A percentile compares a stretch with the other conserved stretches of the same genome.
These are phyloP conservation scores for Sycophila sp. DNA, from an alignment of 1,140 invertebrate species.

Conservation along the genomic window DNA sequence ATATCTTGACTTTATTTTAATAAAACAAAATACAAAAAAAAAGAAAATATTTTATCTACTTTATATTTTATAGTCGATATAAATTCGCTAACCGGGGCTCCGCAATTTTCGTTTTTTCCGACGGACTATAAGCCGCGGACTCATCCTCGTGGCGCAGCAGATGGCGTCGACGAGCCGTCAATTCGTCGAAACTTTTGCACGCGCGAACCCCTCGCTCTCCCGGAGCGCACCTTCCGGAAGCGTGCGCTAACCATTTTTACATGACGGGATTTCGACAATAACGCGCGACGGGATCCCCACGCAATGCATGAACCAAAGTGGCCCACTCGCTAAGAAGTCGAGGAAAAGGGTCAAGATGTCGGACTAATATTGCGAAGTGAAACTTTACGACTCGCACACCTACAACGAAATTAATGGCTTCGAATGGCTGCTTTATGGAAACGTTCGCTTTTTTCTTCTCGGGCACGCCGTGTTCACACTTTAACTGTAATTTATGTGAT, in stretches of 20 bases:
- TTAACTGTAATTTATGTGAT: not conserved
- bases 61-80: no score
- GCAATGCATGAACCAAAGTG: slow-evolving; percentile 22
- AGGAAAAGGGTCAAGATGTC: not conserved
- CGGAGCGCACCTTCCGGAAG: not conserved
- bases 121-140: no score
- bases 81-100: no score
- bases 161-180: no score
- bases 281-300: slow-evolving; percentile 3
- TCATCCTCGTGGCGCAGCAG: no score
- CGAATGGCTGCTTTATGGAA: not conserved
- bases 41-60: no score
- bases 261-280: slow-evolving; percentile 17
- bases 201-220: not conserved
- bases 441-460: not conserved
- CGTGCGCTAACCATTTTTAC: slow-evolving; percentile 6
- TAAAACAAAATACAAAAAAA: no score
- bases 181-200: no score
- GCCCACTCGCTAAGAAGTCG: slow-evolving; percentile 26
- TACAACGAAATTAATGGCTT: slow-evolving; percentile 8
- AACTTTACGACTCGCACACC: not conserved
- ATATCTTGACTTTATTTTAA: no score
- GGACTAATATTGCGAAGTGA: slow-evolving; percentile 24
- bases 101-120: no score
- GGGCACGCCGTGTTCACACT: not conserved